phyloP scores from a whole-genome alignment of 2,797 vertebrate genomes.

The Myotis findleyi region DNA sequence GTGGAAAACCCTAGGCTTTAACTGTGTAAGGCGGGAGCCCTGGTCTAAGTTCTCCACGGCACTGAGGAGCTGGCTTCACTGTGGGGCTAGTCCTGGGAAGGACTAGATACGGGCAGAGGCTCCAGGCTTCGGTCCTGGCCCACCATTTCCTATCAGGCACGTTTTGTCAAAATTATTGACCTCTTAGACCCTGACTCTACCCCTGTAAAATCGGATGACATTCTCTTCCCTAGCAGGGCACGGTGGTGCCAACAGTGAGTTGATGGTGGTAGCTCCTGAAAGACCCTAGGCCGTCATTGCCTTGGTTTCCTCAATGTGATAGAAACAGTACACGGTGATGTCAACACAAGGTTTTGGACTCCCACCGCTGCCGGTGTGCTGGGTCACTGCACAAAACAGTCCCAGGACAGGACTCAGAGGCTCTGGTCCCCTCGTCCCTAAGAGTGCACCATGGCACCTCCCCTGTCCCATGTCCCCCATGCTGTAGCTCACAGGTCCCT shows the following conservation, averaged over 20 bases:
- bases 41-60: not conserved
- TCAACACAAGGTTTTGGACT: not conserved
- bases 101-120: rapidly evolving
- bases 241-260: rapidly evolving
- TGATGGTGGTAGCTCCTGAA: not conserved
- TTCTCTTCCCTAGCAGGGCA: not conserved
- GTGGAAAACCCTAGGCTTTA: not conserved
- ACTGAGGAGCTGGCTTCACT: rapidly evolving
- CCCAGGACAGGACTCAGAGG: not conserved
- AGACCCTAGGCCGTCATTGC: rapidly evolving
- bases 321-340: rapidly evolving
- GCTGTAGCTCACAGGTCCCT: not conserved
- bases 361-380: not conserved
- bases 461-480: rapidly evolving
- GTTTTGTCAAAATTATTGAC: not conserved
- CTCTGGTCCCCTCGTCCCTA: rapidly evolving
- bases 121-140: not conserved
- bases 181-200: not conserved
- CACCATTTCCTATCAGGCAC: not conserved
- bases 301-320: rapidly evolving
- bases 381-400: rapidly evolving
- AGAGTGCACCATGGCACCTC: rapidly evolving
- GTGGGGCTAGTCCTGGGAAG: not conserved
- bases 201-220: rapidly evolving
- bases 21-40: not conserved